A percentile compares a stretch with the other conserved stretches of the same genome.
Evolutionary conservation across 2,888 invertebrate genomes (phyloP).

Genomic region (Melipona beecheii): DNA sequence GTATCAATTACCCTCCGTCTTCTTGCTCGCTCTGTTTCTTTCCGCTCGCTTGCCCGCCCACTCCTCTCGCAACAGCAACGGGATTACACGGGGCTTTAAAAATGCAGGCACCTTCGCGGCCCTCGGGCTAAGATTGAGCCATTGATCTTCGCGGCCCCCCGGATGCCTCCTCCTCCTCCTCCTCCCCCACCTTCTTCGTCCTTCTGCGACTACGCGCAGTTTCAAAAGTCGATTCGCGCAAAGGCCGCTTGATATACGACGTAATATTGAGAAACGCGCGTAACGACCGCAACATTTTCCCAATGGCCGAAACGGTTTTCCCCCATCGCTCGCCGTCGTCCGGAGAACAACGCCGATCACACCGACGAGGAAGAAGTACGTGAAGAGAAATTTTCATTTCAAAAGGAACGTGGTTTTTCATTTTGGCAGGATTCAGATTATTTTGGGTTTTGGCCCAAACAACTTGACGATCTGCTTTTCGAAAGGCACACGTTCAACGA

Average conservation of each 20-base stretch:
- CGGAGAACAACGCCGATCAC: background rate
- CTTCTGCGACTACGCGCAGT: background rate
- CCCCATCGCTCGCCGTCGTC: background rate
- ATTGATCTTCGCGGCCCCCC: constrained; percentile 29
- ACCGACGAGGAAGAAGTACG: background rate
- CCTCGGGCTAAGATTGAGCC: constrained; percentile 25
- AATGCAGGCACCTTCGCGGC: constrained; percentile 35
- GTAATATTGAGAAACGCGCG: constrained; percentile 26
- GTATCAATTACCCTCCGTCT: constrained; percentile 71
- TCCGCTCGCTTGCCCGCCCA: constrained; percentile 9
- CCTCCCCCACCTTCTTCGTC: no score
- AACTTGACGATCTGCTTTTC: constrained; percentile 14
- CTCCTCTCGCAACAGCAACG: background rate
- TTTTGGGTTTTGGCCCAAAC: constrained; percentile 7
- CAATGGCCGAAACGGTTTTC: constrained; percentile 19
- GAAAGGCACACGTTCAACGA: background rate
- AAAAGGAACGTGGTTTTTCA: background rate
- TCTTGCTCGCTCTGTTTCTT: constrained; percentile 31
- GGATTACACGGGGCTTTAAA: constrained; percentile 57
- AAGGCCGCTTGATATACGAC: constrained; percentile 16
- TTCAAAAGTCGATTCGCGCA: constrained; percentile 6
- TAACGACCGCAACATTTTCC: constrained; percentile 29
- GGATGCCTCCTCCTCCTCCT: background rate
- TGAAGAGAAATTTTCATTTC: constrained; percentile 15
- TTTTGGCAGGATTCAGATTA: constrained; percentile 34